Evolutionary conservation across 2,113 vertebrate genomes (phyloP).

Genomic region (Uria aalge): DNA sequence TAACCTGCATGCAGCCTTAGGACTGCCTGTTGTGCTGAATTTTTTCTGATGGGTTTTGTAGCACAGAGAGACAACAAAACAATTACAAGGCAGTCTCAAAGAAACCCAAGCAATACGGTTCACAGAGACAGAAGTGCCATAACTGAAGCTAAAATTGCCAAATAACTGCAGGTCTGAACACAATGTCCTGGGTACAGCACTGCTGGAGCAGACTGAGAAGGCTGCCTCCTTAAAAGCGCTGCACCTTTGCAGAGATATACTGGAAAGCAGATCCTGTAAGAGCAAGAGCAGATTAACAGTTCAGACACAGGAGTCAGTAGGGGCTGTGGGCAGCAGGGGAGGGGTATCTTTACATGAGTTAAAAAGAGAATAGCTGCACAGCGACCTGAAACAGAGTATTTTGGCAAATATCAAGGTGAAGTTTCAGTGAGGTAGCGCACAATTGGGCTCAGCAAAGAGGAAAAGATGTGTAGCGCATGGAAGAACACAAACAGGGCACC

Average conservation of each 20-base stretch:
- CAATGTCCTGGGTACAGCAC: neutral
- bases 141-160: neutral
- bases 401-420: neutral
- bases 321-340: neutral
- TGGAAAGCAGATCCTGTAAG: neutral
- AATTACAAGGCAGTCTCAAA: neutral
- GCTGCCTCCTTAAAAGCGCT: neutral
- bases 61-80: neutral
- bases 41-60: neutral
- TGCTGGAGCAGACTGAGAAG: neutral
- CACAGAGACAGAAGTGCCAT: neutral
- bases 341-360: neutral
- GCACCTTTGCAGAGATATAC: neutral
- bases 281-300: neutral
- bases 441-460: neutral
- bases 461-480: neutral
- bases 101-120: fast-evolving
- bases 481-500: neutral
- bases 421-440: neutral
- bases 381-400: neutral
- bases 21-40: neutral
- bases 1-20: neutral
- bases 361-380: neutral
- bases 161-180: neutral
- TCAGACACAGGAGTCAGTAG: neutral